Conservation (phyloP, 2,888 invertebrate genomes). For the Chrysomela aeneicollis region DNA sequence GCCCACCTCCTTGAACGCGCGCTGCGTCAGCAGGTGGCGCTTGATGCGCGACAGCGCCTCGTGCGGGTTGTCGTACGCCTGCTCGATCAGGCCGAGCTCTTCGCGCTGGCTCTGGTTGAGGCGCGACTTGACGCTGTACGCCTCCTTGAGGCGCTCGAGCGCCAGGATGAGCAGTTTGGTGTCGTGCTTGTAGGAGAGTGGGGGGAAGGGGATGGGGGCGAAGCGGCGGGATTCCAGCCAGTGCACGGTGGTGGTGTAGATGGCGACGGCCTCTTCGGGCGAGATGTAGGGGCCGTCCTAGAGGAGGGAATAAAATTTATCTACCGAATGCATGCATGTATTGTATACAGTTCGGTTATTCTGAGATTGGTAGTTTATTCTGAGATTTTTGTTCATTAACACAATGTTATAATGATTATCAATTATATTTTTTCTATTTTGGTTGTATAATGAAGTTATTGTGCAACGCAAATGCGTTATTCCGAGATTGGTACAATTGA, state of each 20-base stretch:
- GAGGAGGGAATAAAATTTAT: slow-evolving; percentile 74
- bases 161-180: slow-evolving; percentile 97
- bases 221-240: slow-evolving; percentile 99
- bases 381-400: no score
- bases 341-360: no score
- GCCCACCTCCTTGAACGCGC: slow-evolving; percentile 98
- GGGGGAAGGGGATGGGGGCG: slow-evolving; percentile 99
- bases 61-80: slow-evolving; percentile 99
- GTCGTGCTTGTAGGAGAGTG: slow-evolving; percentile 99
- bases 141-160: slow-evolving; percentile 94
- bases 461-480: no score
- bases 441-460: no score
- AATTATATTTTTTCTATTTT: no score
- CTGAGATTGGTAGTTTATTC: no score
- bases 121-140: slow-evolving; percentile 96
- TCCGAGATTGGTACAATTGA: no score
- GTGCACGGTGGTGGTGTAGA: slow-evolving; percentile 99
- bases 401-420: no score
- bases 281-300: slow-evolving; percentile 98
- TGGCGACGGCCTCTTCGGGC: slow-evolving; percentile 99
- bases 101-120: slow-evolving; percentile 99
- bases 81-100: slow-evolving; percentile 97
- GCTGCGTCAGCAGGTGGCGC: slow-evolving; percentile 96
- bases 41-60: slow-evolving; percentile 99
- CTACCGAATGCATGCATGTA: no score